Conservation (phyloP, 2,888 invertebrate species). For the Hyalella azteca region DNA sequence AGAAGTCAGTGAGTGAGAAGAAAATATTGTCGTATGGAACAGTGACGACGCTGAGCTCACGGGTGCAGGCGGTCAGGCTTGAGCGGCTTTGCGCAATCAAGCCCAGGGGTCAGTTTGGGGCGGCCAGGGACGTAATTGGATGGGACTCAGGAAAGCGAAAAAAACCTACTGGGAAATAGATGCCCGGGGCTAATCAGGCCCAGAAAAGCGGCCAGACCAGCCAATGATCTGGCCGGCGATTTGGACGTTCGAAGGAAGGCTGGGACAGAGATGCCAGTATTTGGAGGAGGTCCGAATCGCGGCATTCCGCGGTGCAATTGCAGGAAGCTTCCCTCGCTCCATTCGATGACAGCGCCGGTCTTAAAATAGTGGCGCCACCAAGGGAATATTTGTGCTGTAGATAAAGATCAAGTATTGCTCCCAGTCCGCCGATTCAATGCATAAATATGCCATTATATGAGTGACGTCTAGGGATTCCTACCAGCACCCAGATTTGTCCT, state of each 20-base stretch:
- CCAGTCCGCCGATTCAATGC: neutral
- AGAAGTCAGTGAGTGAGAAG: no score
- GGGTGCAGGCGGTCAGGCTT: neutral
- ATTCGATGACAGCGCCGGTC: neutral
- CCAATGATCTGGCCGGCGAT: conserved; percentile 32
- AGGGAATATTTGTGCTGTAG: neutral
- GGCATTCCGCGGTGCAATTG: neutral
- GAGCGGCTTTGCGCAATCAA: conserved; percentile 28
- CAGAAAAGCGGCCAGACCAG: conserved; percentile 17
- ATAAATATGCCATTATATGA: neutral
- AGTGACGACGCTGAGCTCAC: neutral
- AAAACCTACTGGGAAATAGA: conserved; percentile 20
- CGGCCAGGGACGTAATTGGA: conserved; percentile 20
- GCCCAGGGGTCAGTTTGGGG: conserved; percentile 16
- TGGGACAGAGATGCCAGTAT: neutral
- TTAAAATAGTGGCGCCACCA: neutral
- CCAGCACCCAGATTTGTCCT: no score
- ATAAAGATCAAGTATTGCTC: conserved; percentile 1
- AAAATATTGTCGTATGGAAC: neutral
- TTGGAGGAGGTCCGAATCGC: neutral
- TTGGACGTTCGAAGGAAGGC: neutral
- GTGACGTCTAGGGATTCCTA: neutral
- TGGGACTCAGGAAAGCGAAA: conserved; percentile 25
- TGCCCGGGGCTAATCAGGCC: conserved; percentile 25
- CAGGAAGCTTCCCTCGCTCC: neutral